Evolutionary conservation across 2,797 vertebrate species (phyloP).

Genomic region (Danio tinwini): DNA sequence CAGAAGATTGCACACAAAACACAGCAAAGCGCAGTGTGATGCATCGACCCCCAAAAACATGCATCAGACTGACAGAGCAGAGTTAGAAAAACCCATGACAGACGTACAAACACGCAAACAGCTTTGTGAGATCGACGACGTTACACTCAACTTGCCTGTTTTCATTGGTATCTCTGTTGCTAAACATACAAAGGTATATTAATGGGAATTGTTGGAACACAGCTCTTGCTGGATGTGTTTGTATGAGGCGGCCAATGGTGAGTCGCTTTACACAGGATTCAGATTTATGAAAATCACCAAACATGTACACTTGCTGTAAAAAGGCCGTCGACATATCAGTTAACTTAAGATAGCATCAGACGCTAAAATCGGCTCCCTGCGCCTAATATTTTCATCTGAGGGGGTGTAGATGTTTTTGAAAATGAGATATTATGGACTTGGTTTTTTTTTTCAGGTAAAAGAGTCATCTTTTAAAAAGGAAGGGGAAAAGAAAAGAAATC

Average conservation of each 20-base stretch:
- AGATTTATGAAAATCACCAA: constrained; percentile 32
- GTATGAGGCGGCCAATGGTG: constrained; percentile 10
- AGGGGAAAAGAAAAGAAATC: constrained; percentile 10
- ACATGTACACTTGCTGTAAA: constrained; percentile 22
- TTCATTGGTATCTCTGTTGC: constrained; percentile 53
- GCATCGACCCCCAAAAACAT: constrained; percentile 68
- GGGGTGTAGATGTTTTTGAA: constrained; percentile 29
- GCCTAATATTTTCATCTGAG: constrained; percentile 19
- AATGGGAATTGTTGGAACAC: constrained; percentile 18
- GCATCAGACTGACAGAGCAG: constrained; percentile 71
- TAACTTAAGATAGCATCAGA: constrained; percentile 40
- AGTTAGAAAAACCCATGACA: constrained; percentile 65
- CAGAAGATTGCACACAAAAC: constrained; percentile 38
- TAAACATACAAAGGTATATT: constrained; percentile 28
- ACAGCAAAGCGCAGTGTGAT: constrained; percentile 56
- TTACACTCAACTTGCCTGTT: constrained; percentile 62
- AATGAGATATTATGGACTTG: constrained; percentile 4
- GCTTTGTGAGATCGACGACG: constrained; percentile 44
- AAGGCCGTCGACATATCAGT: constrained; percentile 5
- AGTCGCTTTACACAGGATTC: constrained; percentile 15
- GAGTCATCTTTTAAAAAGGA: not conserved
- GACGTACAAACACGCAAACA: constrained; percentile 61
- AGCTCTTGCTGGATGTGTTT: constrained; percentile 39
- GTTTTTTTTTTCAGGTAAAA: constrained; percentile 13
- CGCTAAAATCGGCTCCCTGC: constrained; percentile 45